Base-by-base conservation (phyloP, 2,113 vertebrate species). In the Ardeotis arabs region DNA sequence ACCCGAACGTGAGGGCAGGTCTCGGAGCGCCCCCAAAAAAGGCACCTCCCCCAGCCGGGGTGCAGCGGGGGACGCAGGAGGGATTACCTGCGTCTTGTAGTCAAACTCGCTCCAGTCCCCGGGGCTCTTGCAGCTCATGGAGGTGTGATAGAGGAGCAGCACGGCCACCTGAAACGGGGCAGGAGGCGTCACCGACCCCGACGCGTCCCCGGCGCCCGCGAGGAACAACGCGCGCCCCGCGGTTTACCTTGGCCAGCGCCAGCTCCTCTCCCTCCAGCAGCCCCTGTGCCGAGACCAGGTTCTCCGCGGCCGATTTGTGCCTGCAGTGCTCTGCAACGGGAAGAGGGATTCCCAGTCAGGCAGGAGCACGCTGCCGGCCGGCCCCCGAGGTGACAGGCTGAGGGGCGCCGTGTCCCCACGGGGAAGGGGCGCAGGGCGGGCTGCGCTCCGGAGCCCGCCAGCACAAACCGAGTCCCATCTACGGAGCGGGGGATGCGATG, bases 191-290 rank as follows among this genome's bases (percentile, higher is more conserved):
- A 92, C 24, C 12, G 2, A 67, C 19, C 69, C 37, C 16, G 7
- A 29, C 9, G 3, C 24, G 50, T 52, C 39, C 11, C 0, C 5
- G 3, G 14, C 7, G 12, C 19, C 0, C 0, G 49, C 12, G 10
- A 19, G 10, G 49, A 45, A 31, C 8, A 39, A 49, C 41, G 39
- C 2, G 4, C 6, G 7, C 16, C 27, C 22, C 0, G 0, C 4
- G 1, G 4, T 89, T 97, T 97, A 99, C 99, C 99, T 99, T 99
- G 93, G 99, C 98, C 70, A 99, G 91, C 23, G 99, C 99, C 92
- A 99, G 72, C 44, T 98, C 98, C 66, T 97, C 96, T 6, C 98
- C 98, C 52, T 98, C 96, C 77, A 97, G 79, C 31, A 98, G 98
- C 35, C 98, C 97, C 85, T 98, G 97, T 78, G 96, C 96, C 5